Evolutionary conservation across 2,888 invertebrate species (phyloP), one percentile per base, ranked within the genome.

Genomic region (Caenorhabditis japonica): DNA sequence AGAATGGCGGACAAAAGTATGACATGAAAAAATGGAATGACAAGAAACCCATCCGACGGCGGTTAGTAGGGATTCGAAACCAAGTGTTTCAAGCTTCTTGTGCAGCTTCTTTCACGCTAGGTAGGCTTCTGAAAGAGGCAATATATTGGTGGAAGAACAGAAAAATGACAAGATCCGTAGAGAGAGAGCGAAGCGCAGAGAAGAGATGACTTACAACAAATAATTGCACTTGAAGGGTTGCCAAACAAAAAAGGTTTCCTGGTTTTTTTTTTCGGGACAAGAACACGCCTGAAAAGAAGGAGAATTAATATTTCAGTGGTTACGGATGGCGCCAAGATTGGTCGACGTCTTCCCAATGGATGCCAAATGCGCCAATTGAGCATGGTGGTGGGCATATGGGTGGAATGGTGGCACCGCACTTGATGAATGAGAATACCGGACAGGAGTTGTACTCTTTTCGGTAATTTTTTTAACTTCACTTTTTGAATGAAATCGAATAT

Each of bases 141-240:
- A n/a, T n/a, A n/a, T n/a, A n/a, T n/a, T n/a, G n/a, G n/a, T n/a
- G n/a, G 30, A 30, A 30, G 10, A 10, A 5, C 30, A 10, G 10
- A 5, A 10, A 30, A 30, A 30, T 30, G 10, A 10, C 30, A 30
- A 5, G 10, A 5, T 10, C 30, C 5, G 10, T 10, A n/a, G 38
- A 62, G 21, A 55, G 15, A 62, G 23, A n/a, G 33, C 52, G 30
- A 39, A 33, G 1, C 25, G 4, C 3, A 23, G 15, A 17, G 53
- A 53, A 33, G 30, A 25, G 62, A 64, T 55, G 56, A 56, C 66
- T 56, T 66, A 66, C 56, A 66, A 66, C 27, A 58, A 53, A 55
- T 56, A 51, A 66, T 66, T 66, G 66, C 51, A 66, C 66, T 66
- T 66, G 66, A 66, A 66, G 66, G 66, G 66, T 66, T 66, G 56